These are phyloP conservation scores for Mormyrus lacerda DNA, from an alignment of 2,113 vertebrate genomes.

Conservation along the genomic window DNA sequence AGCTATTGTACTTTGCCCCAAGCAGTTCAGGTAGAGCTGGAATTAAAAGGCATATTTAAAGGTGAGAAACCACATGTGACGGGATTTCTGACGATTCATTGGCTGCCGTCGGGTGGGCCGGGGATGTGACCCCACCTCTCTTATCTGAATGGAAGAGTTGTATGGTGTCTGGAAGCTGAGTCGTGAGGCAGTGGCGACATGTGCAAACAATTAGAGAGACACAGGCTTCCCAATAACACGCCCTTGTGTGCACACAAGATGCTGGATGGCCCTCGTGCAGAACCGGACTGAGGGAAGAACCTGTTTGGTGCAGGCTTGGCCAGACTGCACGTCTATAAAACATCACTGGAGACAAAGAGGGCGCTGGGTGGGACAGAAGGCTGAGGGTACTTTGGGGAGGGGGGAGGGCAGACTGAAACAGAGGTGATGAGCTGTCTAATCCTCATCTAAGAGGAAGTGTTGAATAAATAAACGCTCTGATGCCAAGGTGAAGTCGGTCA, in stretches of 20 bases:
- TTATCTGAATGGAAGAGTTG: neutral
- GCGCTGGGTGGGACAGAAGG: neutral
- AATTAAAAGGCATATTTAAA: neutral
- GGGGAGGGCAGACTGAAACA: neutral
- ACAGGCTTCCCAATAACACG: neutral
- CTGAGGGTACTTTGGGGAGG: neutral
- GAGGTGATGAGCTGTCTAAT: neutral
- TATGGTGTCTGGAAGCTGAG: neutral
- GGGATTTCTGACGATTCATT: neutral
- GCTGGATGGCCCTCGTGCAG: neutral
- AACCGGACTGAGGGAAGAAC: neutral
- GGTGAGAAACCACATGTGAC: neutral
- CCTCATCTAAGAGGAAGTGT: neutral
- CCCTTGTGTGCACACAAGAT: neutral
- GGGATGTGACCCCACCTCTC: neutral
- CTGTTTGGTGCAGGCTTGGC: neutral
- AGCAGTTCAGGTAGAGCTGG: neutral
- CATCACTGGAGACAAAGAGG: neutral
- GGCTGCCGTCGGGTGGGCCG: neutral
- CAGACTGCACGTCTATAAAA: constrained; percentile 2
- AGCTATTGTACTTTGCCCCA: neutral
- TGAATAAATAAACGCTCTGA: neutral
- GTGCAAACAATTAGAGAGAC: neutral
- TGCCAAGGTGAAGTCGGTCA: neutral
- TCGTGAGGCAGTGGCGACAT: neutral